A percentile compares a stretch with the other conserved stretches of the same genome.
phyloP scores from a whole-genome alignment of 2,113 vertebrate genomes.

The Sterrhoptilus dennistouni region DNA sequence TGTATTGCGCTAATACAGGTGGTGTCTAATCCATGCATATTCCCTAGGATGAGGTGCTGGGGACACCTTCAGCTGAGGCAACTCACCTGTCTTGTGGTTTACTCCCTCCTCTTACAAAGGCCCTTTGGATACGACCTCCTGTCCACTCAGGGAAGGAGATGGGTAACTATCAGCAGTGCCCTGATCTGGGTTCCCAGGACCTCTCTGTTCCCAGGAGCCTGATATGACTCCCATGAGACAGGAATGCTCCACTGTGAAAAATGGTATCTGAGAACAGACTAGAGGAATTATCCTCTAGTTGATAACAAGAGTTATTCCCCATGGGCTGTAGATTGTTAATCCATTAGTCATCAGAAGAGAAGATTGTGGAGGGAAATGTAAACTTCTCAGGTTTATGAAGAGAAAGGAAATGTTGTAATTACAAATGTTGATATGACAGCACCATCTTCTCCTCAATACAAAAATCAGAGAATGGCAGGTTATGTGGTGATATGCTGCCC shows the following conservation, averaged over 20 bases:
- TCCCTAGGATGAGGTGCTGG: background rate
- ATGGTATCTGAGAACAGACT: background rate
- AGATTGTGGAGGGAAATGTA: background rate
- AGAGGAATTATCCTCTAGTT: background rate
- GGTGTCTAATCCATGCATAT: background rate
- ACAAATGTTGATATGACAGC: background rate
- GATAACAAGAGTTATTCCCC: background rate
- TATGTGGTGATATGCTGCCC: background rate
- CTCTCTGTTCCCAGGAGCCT: background rate
- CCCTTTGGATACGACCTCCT: background rate
- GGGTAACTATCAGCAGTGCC: background rate
- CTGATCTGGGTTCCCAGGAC: background rate
- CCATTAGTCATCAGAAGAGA: background rate
- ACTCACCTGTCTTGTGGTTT: background rate
- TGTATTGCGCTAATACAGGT: too few species aligned
- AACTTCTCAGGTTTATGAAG: background rate
- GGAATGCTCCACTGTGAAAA: background rate
- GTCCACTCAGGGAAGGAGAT: background rate
- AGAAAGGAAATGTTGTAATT: background rate
- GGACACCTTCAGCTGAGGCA: background rate
- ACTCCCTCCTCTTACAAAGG: background rate
- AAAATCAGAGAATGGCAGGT: background rate
- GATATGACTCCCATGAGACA: background rate
- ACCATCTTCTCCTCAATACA: background rate
- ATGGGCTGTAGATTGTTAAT: background rate